A percentile compares a stretch with the other conserved stretches of the same genome.
These are phyloP conservation scores for Cnemophilus loriae DNA, from an alignment of 2,113 vertebrate species.

Conservation along the genomic window DNA sequence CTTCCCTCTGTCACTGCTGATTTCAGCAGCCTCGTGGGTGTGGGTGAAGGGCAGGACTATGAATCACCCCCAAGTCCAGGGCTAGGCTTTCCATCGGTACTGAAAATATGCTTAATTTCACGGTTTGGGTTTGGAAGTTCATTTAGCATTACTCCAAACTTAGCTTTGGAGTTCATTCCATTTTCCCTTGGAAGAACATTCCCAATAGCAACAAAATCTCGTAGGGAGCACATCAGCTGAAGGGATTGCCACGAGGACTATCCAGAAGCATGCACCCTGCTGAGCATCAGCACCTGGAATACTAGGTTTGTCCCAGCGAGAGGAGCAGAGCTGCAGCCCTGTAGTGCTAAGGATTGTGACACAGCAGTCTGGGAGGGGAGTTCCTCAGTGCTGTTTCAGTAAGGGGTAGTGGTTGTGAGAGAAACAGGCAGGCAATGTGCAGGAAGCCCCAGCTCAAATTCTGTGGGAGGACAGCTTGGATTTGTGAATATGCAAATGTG, in stretches of 20 bases:
- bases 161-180: background rate
- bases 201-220: background rate
- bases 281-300: background rate
- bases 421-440: background rate
- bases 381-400: background rate
- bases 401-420: background rate
- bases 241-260: background rate
- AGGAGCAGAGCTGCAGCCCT: background rate
- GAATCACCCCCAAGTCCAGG: background rate
- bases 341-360: background rate
- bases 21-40: background rate
- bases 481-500: background rate
- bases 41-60: background rate
- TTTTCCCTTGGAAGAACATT: background rate
- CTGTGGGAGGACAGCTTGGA: background rate
- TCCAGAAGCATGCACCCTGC: background rate
- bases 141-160: background rate
- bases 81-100: background rate
- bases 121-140: background rate
- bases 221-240: background rate
- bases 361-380: background rate
- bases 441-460: background rate
- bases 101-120: background rate
- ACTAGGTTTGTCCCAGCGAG: background rate
- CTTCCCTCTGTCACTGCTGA: background rate